Evolutionary conservation across 2,113 vertebrate genomes (phyloP).

Genomic region (Rynchops niger): DNA sequence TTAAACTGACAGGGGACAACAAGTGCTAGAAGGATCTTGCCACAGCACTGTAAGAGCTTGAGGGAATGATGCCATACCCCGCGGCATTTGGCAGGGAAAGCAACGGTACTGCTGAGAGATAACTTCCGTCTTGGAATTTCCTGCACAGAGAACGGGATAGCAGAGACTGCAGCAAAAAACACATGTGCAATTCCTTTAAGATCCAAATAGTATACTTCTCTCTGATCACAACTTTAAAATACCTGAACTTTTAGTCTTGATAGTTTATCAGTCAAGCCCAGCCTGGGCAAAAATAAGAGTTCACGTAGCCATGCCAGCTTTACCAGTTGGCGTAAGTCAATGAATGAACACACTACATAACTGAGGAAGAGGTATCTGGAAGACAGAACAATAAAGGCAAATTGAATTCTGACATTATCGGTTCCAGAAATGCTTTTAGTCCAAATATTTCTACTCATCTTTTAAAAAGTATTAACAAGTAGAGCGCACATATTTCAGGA

Average conservation of each 20-base stretch:
- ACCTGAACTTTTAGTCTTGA: background rate
- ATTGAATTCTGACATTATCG: background rate
- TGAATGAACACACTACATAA: background rate
- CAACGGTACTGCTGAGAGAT: background rate
- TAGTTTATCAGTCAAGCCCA: background rate
- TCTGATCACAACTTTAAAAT: background rate
- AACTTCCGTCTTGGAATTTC: background rate
- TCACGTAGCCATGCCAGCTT: background rate
- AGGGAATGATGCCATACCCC: background rate
- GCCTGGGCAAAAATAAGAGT: background rate
- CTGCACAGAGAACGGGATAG: background rate
- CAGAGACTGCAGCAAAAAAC: background rate
- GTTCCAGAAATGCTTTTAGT: background rate
- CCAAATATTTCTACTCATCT: background rate
- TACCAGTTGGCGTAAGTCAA: background rate
- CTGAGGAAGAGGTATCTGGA: background rate
- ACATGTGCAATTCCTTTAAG: background rate
- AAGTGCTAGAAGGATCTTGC: background rate
- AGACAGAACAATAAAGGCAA: background rate
- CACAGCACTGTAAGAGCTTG: background rate
- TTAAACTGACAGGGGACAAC: background rate
- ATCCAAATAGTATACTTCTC: background rate
- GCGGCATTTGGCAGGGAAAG: rapidly evolving
- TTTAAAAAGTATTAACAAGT: background rate
- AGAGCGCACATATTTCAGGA: background rate